These are phyloP conservation scores for Latheticus oryzae DNA, from an alignment of 2,888 invertebrate species.

Conservation along the genomic window DNA sequence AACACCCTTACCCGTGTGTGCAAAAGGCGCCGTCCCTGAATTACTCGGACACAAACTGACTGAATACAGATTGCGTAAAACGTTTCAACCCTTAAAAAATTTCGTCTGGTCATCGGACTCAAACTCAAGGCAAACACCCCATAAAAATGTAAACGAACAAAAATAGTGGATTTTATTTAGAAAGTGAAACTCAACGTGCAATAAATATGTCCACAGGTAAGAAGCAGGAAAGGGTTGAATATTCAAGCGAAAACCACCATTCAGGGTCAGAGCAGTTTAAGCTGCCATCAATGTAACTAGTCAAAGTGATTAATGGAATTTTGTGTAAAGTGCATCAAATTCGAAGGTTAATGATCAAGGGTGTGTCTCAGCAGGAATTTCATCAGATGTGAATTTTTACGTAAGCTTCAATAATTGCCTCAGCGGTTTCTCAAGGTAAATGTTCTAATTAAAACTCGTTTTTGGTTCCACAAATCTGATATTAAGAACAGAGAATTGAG, in stretches of 20 bases:
- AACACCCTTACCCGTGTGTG: too few relatives aligned
- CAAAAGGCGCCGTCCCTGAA: too few relatives aligned
- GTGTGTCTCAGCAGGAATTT: not conserved
- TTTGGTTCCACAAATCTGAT: too few relatives aligned
- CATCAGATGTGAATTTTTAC: constrained; percentile 1
- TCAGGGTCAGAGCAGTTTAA: constrained; percentile 60
- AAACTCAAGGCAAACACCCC: constrained; percentile 37
- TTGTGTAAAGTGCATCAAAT: constrained; percentile 4
- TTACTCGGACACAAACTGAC: constrained; percentile 24
- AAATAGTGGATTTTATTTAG: constrained; percentile 42
- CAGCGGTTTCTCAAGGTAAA: constrained; percentile 9
- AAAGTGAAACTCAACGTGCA: constrained; percentile 60
- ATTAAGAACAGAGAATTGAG: too few relatives aligned
- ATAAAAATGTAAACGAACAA: constrained; percentile 33
- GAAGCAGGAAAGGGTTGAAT: constrained; percentile 52
- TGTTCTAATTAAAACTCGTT: not conserved
- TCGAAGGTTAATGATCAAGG: constrained; percentile 10
- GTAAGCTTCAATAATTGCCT: too few relatives aligned
- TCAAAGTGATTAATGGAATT: constrained; percentile 37
- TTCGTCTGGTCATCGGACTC: constrained; percentile 34
- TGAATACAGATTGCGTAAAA: constrained; percentile 37
- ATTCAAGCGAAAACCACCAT: constrained; percentile 58
- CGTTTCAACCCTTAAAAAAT: constrained; percentile 31
- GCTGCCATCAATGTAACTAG: constrained; percentile 55
- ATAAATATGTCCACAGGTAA: constrained; percentile 55